Conservation (phyloP, 2,888 invertebrate genomes). For the Xylocampa areola region DNA sequence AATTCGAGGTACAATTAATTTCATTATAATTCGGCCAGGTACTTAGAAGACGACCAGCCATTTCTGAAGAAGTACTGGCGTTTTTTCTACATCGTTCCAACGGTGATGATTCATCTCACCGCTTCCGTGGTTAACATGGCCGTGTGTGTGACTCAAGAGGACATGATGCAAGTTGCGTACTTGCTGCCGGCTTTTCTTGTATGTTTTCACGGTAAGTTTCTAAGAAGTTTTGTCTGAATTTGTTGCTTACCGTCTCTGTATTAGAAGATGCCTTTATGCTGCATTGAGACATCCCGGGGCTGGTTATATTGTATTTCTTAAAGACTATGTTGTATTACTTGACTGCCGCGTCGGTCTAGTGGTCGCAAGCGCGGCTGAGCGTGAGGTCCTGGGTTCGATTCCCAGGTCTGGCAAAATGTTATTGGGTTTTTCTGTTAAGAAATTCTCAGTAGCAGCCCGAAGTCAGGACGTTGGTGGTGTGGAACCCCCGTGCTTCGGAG, state of each 20-base stretch:
- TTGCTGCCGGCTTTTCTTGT: constrained; percentile 54
- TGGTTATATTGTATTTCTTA: too few species aligned
- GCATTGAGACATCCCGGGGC: too few species aligned
- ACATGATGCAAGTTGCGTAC: constrained; percentile 51
- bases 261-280: too few species aligned
- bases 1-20: not conserved
- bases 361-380: too few species aligned
- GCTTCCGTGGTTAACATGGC: constrained; percentile 38
- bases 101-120: constrained; percentile 35
- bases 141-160: constrained; percentile 23
- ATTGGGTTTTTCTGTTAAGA: too few species aligned
- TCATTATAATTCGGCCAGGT: constrained; percentile 22
- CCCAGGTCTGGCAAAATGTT: too few species aligned
- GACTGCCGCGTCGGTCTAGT: too few species aligned
- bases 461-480: too few species aligned
- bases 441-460: too few species aligned
- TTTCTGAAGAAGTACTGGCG: constrained; percentile 56
- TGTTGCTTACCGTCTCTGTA: not conserved
- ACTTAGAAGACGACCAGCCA: constrained; percentile 37
- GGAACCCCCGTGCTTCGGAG: too few species aligned
- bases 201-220: constrained; percentile 51
- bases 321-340: too few species aligned
- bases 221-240: not conserved
- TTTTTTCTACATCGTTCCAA: constrained; percentile 47
- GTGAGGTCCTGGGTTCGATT: too few species aligned